Conservation (phyloP, 2,797 vertebrate genomes). For the Bucorvus abyssinicus region DNA sequence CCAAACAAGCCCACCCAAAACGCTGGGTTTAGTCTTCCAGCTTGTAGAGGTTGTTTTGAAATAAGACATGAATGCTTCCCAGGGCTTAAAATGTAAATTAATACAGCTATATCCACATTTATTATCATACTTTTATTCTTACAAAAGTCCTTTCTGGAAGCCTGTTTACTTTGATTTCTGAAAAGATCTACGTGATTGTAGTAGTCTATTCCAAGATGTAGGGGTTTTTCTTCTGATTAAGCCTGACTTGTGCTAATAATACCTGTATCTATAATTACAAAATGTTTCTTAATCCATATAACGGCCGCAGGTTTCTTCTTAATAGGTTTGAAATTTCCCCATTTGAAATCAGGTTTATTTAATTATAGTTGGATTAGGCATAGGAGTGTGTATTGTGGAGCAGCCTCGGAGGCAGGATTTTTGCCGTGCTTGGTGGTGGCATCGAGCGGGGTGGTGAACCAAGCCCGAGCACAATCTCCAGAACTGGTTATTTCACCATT, state of each 20-base stretch:
- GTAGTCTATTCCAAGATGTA: rapidly evolving
- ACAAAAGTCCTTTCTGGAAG: background rate
- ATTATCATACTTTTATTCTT: background rate
- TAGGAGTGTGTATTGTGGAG: background rate
- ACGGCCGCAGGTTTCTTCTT: background rate
- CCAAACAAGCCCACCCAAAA: slow-evolving; percentile 31
- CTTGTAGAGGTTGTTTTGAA: slow-evolving; percentile 2
- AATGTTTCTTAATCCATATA: background rate
- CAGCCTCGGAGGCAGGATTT: background rate
- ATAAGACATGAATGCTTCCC: background rate
- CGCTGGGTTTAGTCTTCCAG: background rate
- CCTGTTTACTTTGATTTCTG: background rate
- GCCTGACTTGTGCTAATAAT: background rate
- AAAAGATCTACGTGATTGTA: background rate
- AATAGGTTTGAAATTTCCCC: background rate
- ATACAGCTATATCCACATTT: background rate
- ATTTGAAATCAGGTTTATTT: background rate
- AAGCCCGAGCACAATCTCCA: background rate
- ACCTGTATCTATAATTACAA: background rate
- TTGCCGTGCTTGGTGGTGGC: background rate
- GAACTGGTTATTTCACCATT: background rate
- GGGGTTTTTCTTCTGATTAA: background rate
- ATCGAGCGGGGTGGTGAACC: background rate
- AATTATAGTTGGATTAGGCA: slow-evolving; percentile 3
- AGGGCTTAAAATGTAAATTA: slow-evolving; percentile 16